These are phyloP conservation scores for Actinia tenebrosa DNA, from an alignment of 64 coral and sea anemone genomes.

Conservation along the genomic window DNA sequence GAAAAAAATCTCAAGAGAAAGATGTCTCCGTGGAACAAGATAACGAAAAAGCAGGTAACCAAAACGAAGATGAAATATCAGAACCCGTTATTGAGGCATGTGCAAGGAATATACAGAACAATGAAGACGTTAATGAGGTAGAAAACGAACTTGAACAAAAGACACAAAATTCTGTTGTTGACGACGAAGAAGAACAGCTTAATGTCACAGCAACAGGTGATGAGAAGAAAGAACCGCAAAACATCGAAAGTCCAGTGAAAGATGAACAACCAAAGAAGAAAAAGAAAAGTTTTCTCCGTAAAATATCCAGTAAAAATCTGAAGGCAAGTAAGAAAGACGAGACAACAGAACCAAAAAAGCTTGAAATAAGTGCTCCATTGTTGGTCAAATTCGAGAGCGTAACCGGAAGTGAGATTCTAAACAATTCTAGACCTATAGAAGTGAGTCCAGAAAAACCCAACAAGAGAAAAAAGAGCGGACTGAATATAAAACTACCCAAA, in stretches of 20 bases:
- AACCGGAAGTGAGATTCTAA: background rate
- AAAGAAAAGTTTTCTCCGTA: slow-evolving; percentile 23
- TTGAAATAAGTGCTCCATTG: background rate
- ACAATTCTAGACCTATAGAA: background rate
- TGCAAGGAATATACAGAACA: background rate
- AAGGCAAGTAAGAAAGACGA: slow-evolving; percentile 20
- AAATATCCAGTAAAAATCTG: slow-evolving; percentile 1
- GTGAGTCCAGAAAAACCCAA: background rate
- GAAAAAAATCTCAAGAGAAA: background rate
- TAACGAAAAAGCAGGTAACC: background rate
- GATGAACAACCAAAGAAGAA: slow-evolving; percentile 16
- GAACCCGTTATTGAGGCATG: background rate
- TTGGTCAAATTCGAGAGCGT: background rate
- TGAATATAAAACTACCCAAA: slow-evolving; percentile 4
- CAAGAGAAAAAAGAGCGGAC: slow-evolving; percentile 18
- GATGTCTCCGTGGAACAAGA: background rate
- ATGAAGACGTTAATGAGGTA: background rate
- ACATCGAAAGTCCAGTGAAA: background rate
- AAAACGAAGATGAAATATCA: background rate
- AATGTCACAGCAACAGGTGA: background rate
- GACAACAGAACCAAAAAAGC: background rate
- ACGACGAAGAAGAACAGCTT: background rate
- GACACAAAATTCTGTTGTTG: background rate
- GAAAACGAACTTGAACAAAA: slow-evolving; percentile 6
- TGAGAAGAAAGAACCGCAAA: background rate